A percentile compares a stretch with the other conserved stretches of the same genome.
These are phyloP conservation scores for Cephus nigrinus DNA, from an alignment of 2,888 invertebrate species.

Conservation along the genomic window DNA sequence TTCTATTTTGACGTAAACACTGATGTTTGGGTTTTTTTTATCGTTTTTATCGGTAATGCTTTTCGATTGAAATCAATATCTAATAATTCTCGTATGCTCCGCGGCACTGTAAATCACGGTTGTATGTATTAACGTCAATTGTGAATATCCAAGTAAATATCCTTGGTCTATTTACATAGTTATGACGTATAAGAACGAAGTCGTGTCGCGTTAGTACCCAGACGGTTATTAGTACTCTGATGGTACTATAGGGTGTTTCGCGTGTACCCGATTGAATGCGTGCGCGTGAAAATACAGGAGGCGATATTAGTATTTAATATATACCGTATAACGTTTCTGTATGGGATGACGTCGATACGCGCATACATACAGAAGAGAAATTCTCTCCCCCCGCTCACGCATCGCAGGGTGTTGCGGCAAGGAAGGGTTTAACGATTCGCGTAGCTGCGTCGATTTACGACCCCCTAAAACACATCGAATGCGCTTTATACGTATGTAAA, in stretches of 20 bases:
- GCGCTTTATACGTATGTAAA: slow-evolving; percentile 67
- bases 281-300: neutral
- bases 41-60: too few species aligned
- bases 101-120: neutral
- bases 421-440: slow-evolving; percentile 66
- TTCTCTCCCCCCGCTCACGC: slow-evolving; percentile 50
- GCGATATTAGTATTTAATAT: neutral
- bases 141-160: neutral
- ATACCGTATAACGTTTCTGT: neutral
- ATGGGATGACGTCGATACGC: slow-evolving; percentile 25
- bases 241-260: neutral
- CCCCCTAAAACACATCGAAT: slow-evolving; percentile 67
- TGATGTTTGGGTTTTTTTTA: too few species aligned
- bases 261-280: neutral
- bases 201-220: neutral
- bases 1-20: too few species aligned
- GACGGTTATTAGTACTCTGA: neutral
- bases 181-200: neutral
- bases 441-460: slow-evolving; percentile 66
- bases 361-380: slow-evolving; percentile 35
- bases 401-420: slow-evolving; percentile 59
- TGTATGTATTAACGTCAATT: neutral
- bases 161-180: neutral
- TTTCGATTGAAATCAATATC: too few species aligned
- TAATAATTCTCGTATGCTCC: neutral